Percentiles rank a stretch among this genome's conserved stretches.
phyloP scores from a whole-genome alignment of 2,888 invertebrate genomes.

The Strigamia maritima region DNA sequence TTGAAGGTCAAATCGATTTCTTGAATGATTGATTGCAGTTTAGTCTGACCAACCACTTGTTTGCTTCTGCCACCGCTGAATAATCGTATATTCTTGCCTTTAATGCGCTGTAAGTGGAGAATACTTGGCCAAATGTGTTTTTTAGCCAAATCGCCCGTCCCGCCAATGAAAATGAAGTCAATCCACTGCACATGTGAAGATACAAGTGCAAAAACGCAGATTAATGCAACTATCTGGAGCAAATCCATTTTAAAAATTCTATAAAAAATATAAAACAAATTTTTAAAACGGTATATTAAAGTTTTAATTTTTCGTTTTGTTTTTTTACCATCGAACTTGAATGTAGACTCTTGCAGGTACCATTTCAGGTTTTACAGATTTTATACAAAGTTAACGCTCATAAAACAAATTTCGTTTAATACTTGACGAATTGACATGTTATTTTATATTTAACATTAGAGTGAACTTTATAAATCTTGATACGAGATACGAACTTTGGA shows the following conservation, averaged over 20 bases:
- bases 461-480: too few relatives aligned
- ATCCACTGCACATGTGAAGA: not conserved
- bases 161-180: not conserved
- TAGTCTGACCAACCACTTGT: not conserved
- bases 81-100: not conserved
- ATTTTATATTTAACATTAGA: too few relatives aligned
- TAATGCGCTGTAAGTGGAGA: not conserved
- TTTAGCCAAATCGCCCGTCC: not conserved
- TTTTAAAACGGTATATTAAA: not conserved
- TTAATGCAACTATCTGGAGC: not conserved
- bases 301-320: too few relatives aligned
- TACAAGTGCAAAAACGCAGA: not conserved
- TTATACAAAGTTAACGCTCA: too few relatives aligned
- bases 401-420: too few relatives aligned
- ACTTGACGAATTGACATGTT: too few relatives aligned
- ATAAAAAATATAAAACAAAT: not conserved
- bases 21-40: not conserved
- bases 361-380: not conserved
- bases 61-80: not conserved
- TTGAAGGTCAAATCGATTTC: not conserved
- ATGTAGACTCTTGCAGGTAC: not conserved
- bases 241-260: not conserved
- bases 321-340: too few relatives aligned
- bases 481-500: too few relatives aligned
- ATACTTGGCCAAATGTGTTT: constrained; percentile 12